Percentiles rank a stretch among this genome's conserved stretches.
These are phyloP conservation scores for Huso huso DNA, from an alignment of 2,797 vertebrate species.

Conservation along the genomic window DNA sequence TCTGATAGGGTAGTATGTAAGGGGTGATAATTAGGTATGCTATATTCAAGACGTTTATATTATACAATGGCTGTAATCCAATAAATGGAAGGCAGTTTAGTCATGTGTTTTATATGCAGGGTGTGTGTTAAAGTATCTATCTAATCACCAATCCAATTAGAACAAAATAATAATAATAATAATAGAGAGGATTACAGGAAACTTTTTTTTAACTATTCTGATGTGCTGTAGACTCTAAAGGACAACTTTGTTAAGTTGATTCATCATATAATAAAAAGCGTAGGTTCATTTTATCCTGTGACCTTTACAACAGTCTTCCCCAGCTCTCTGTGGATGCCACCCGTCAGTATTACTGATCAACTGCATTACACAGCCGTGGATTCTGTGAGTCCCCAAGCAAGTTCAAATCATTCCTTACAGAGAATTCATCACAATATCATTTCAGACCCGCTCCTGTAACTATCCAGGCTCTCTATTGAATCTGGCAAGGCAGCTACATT, in stretches of 20 bases:
- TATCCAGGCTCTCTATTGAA: too few relatives aligned
- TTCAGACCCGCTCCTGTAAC: too few relatives aligned
- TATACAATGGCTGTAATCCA: too few relatives aligned
- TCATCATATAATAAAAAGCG: constrained; percentile 51
- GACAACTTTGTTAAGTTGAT: constrained; percentile 53
- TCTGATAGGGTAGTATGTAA: too few relatives aligned
- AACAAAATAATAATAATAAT: constrained; percentile 21
- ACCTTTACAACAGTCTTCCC: constrained; percentile 47
- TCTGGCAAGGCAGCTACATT: too few relatives aligned
- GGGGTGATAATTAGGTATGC: too few relatives aligned
- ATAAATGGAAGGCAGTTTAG: too few relatives aligned
- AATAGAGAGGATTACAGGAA: neutral
- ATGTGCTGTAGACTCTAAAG: constrained; percentile 44
- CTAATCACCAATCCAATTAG: too few relatives aligned
- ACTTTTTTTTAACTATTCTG: constrained; percentile 20
- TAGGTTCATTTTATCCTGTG: constrained; percentile 56
- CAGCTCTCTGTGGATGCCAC: constrained; percentile 32
- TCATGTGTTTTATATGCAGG: too few relatives aligned
- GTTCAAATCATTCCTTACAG: constrained; percentile 14
- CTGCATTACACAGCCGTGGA: constrained; percentile 40
- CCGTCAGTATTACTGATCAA: constrained; percentile 56
- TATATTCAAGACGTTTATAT: too few relatives aligned
- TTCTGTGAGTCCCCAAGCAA: constrained; percentile 30
- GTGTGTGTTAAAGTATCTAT: too few relatives aligned
- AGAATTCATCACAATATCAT: constrained; percentile 37